Conservation (phyloP, 2,113 vertebrate genomes). For the Xiphophorus hellerii region DNA sequence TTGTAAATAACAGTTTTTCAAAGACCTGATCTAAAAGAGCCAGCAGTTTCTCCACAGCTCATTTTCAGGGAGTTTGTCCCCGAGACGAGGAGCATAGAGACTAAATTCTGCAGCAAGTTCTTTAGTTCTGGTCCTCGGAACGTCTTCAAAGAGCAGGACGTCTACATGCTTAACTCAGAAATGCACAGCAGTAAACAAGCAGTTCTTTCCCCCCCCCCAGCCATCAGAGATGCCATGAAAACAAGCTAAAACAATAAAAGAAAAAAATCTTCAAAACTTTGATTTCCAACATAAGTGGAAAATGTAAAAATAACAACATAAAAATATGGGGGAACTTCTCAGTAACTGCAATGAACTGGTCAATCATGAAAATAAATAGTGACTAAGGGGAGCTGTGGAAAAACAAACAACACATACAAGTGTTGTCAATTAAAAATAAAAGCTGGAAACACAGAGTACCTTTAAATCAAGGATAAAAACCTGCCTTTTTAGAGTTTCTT, state of each 20-base stretch:
- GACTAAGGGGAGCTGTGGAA: neutral
- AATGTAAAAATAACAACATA: neutral
- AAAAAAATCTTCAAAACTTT: too few relatives aligned
- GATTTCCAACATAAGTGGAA: neutral
- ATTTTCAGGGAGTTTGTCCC: neutral
- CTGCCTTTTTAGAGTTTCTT: too few relatives aligned
- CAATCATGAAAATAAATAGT: neutral
- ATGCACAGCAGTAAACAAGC: too few relatives aligned
- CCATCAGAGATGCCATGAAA: too few relatives aligned
- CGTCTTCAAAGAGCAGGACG: too few relatives aligned
- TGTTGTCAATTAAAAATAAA: too few relatives aligned
- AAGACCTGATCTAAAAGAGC: neutral
- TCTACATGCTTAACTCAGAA: too few relatives aligned
- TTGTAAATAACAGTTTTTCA: too few relatives aligned
- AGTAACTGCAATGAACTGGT: neutral
- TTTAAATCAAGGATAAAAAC: too few relatives aligned
- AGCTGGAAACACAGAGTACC: too few relatives aligned
- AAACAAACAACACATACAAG: neutral
- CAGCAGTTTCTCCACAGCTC: neutral
- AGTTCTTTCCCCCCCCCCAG: too few relatives aligned
- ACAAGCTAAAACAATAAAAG: too few relatives aligned
- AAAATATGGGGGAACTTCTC: neutral
- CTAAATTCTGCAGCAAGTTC: neutral
- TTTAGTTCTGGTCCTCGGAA: neutral
- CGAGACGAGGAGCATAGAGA: neutral